Conservation (phyloP, 2,113 vertebrate genomes). For the Muntiacus reevesi region DNA sequence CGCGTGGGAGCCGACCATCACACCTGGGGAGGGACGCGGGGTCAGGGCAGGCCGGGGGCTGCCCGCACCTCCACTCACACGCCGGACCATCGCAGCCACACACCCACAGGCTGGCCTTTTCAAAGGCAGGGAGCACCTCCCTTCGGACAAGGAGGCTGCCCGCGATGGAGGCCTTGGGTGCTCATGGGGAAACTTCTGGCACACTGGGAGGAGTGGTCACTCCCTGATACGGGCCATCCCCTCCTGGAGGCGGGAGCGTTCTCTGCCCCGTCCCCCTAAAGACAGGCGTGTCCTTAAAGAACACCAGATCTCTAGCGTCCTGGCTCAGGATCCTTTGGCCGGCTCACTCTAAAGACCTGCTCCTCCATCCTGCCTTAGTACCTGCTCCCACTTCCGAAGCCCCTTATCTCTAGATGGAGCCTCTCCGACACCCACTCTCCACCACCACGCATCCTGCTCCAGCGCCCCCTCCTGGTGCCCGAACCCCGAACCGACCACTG, state of each 20-base stretch:
- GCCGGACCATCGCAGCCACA: conserved; percentile 53
- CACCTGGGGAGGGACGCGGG: background rate
- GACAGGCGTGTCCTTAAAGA: background rate
- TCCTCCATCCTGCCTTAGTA: background rate
- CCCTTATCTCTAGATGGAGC: background rate
- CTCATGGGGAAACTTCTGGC: background rate
- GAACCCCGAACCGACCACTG: background rate
- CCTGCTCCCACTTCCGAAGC: no score
- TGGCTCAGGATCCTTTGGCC: accelerated
- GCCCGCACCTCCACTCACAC: background rate
- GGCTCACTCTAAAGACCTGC: background rate
- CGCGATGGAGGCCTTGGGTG: background rate
- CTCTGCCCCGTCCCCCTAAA: background rate
- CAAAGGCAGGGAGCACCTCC: background rate
- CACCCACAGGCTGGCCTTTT: conserved; percentile 31
- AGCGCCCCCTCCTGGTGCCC: accelerated
- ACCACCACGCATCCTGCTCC: background rate
- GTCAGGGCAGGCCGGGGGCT: background rate
- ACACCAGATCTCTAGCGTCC: no score
- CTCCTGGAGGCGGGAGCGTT: background rate
- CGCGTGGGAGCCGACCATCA: conserved; percentile 78
- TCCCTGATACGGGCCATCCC: background rate
- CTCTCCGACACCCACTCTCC: background rate
- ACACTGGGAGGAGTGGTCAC: background rate
- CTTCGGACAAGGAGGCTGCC: background rate